Conservation (phyloP, 2,113 vertebrate species). For the Brachypteracias leptosomus region DNA sequence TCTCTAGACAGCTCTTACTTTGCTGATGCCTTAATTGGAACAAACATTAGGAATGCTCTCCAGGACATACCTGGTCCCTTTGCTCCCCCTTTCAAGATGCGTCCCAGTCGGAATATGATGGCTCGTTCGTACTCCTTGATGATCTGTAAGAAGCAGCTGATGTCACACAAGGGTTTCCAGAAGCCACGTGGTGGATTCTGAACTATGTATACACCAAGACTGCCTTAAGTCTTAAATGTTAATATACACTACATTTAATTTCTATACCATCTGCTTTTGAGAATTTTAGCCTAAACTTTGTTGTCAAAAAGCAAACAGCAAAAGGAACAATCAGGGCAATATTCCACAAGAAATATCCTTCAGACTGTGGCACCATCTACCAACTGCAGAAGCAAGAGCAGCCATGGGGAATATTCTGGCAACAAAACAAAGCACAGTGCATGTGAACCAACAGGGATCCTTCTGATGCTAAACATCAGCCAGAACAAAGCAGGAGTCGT, state of each 20-base stretch:
- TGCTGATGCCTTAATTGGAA: neutral
- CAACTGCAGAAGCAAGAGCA: neutral
- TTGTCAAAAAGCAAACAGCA: neutral
- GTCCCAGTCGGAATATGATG: conserved; percentile 93
- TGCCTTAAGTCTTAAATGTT: neutral
- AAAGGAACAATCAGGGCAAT: neutral
- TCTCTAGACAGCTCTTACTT: neutral
- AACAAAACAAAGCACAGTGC: neutral
- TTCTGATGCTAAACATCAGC: neutral
- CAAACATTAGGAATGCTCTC: neutral
- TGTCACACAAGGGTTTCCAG: neutral
- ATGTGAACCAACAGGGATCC: neutral
- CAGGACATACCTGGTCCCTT: conserved; percentile 88
- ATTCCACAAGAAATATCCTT: neutral
- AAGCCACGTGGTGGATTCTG: neutral
- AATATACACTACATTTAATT: neutral
- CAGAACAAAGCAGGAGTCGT: neutral
- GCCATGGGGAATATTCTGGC: neutral
- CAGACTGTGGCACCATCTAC: neutral
- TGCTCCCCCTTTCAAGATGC: conserved; percentile 89
- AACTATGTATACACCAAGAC: neutral
- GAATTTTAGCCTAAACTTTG: neutral
- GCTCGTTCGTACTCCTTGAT: conserved; percentile 94
- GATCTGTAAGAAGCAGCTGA: conserved; percentile 75
- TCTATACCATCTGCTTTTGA: neutral